Evolutionary conservation across 2,888 invertebrate species (phyloP), one percentile per base, ranked within the genome.

Genomic region (Craniophora ligustri): DNA sequence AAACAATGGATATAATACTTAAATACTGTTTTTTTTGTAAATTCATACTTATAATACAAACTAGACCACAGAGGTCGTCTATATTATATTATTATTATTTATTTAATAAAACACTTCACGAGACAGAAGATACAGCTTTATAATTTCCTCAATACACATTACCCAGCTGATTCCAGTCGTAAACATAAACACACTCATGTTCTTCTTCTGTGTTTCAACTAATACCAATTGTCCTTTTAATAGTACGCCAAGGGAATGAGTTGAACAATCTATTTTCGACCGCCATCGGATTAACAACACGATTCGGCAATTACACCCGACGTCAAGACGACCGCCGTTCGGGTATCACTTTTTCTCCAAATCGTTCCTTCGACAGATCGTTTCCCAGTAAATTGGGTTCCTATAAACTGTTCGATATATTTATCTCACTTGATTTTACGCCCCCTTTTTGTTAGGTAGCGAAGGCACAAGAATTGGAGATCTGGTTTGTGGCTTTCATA

Each of bases 281-380:
- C 10, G 23, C 16, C 32, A 21, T 31, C 35, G 18, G 45, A 48
- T 42, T 60, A 48, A 67, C 47, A 46, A 51, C 48, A 51, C 63
- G 51, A 51, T 48, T 62, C 16, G 23, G 15, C 63, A 67, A 66
- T 66, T 56, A 66, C 40, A 47, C 63, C 62, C 34, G 16, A 56
- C 30, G 51, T 62, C 68, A 62, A 53, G 51, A 39, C 51, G 45
- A 57, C 31, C 48, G 42, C 35, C 48, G 48, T 44, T 60, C 45
- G 67, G 36, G 41, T 45, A 67, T 51, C 63, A 53, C 45, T 62
- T 67, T 66, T 63, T 42, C 63, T n/a, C 51, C 51, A 45, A 66
- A 66, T 67, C 51, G 63, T 57, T 63, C 57, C 45, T 39, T 46
- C 45, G 64, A 63, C 56, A 57, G 57, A 66, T 63, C 63, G 45